Conservation (phyloP, 1,140 invertebrate genomes). For the Neodiprion pinetum region DNA sequence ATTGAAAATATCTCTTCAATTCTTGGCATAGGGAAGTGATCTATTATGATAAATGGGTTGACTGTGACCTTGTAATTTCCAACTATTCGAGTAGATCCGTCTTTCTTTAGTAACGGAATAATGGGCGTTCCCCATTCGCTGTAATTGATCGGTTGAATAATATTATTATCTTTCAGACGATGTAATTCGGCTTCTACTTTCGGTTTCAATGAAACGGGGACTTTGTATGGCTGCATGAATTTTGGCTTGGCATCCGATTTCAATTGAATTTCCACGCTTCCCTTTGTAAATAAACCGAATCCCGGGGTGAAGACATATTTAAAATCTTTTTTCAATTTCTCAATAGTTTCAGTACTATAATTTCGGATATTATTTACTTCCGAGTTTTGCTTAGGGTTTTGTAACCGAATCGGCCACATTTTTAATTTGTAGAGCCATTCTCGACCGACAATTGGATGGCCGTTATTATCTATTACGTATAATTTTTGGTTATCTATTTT, state of each 20-base stretch:
- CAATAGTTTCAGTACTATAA: background rate
- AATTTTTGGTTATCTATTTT: slow-evolving; percentile 11
- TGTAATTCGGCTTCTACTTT: slow-evolving; percentile 41
- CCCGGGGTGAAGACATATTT: slow-evolving; percentile 13
- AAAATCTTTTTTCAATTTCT: background rate
- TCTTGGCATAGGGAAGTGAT: slow-evolving; percentile 35
- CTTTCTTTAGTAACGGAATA: slow-evolving; percentile 38
- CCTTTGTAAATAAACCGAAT: slow-evolving; percentile 26
- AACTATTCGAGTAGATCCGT: slow-evolving; percentile 39
- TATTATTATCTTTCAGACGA: slow-evolving; percentile 38
- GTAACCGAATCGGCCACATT: slow-evolving; percentile 13
- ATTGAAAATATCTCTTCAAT: slow-evolving; percentile 38
- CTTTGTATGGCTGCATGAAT: slow-evolving; percentile 41
- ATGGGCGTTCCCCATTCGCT: slow-evolving; percentile 56
- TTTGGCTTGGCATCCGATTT: slow-evolving; percentile 38
- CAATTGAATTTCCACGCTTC: slow-evolving; percentile 28
- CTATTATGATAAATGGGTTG: slow-evolving; percentile 31
- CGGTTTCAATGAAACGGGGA: slow-evolving; percentile 37
- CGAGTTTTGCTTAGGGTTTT: background rate
- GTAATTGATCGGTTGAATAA: slow-evolving; percentile 47
- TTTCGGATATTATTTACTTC: background rate
- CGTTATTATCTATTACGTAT: slow-evolving; percentile 8
- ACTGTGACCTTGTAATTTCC: slow-evolving; percentile 36
- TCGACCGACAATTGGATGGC: slow-evolving; percentile 17
- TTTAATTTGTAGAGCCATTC: slow-evolving; percentile 11